Conservation (phyloP, 2,888 invertebrate genomes). For the Pandemis corylana region DNA sequence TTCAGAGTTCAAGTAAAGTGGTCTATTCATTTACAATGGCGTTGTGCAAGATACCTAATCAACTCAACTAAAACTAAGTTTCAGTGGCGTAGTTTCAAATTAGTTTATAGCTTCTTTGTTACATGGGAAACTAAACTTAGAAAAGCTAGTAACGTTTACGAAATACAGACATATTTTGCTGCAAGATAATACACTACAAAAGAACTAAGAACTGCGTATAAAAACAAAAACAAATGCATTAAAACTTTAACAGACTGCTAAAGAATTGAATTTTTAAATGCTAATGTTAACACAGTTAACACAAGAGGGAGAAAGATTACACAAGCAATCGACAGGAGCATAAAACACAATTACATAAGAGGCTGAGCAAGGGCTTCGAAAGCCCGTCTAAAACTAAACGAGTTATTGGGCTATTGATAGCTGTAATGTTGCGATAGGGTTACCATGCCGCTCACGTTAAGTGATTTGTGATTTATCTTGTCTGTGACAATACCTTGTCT, state of each 20-base stretch:
- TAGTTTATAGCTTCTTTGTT: conserved; percentile 23
- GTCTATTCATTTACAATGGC: conserved; percentile 52
- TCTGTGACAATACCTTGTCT: background rate
- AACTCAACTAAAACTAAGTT: conserved; percentile 47
- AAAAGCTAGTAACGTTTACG: background rate
- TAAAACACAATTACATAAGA: conserved; percentile 66
- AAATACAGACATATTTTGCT: background rate
- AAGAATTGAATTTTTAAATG: conserved; percentile 35
- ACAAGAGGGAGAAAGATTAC: conserved; percentile 54
- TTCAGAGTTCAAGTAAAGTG: conserved; percentile 46
- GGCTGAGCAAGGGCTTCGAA: conserved; percentile 57
- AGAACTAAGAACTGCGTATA: background rate
- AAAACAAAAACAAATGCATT: conserved; percentile 7
- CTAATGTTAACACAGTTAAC: conserved; percentile 47
- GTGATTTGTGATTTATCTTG: conserved; percentile 27
- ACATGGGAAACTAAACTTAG: background rate
- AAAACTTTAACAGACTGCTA: conserved; percentile 36
- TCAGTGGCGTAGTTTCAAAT: conserved; percentile 40
- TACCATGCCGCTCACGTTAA: conserved; percentile 17
- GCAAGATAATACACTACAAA: background rate
- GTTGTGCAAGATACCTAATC: conserved; percentile 53
- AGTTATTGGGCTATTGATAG: conserved; percentile 64
- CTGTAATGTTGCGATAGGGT: conserved; percentile 43
- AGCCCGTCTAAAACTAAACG: conserved; percentile 54
- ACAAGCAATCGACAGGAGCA: conserved; percentile 57